A percentile compares a stretch with the other conserved stretches of the same genome.
Conservation (phyloP, 2,888 invertebrate genomes). For the Lasioglossum lativentre region DNA sequence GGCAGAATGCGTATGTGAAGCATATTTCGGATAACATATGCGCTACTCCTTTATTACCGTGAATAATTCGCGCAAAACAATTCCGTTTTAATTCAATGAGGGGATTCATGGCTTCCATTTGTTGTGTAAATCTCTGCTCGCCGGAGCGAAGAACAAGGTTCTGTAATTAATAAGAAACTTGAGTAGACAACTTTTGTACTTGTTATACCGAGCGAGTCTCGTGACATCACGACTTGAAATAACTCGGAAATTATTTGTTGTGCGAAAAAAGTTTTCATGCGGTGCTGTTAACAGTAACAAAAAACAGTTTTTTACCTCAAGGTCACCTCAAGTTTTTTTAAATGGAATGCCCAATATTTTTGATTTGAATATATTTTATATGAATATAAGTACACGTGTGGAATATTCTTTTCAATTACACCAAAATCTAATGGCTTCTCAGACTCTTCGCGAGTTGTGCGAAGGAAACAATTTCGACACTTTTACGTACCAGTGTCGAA, state of each 20-base stretch:
- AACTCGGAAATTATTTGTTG: background rate
- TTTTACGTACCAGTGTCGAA: background rate
- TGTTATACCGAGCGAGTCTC: background rate
- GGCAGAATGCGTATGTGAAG: conserved; percentile 8
- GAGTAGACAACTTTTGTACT: background rate
- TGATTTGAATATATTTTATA: no score
- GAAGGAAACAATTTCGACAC: background rate
- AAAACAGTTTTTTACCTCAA: background rate
- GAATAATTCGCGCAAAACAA: conserved; percentile 28
- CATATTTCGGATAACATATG: conserved; percentile 44
- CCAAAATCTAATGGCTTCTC: background rate
- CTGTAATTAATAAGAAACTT: background rate
- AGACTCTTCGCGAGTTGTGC: background rate
- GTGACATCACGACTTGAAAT: no score
- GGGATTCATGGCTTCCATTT: background rate
- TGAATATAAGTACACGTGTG: no score
- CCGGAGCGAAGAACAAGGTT: background rate
- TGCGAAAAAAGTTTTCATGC: background rate
- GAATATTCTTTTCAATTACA: no score
- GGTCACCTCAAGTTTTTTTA: background rate
- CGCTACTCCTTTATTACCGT: conserved; percentile 18
- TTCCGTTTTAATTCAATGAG: conserved; percentile 13
- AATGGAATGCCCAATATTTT: background rate
- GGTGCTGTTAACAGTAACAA: no score
- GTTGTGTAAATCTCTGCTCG: background rate